Percentiles rank a stretch among this genome's conserved stretches.
Evolutionary conservation across 2,113 vertebrate species (phyloP).

Genomic region (Sardina pilchardus): DNA sequence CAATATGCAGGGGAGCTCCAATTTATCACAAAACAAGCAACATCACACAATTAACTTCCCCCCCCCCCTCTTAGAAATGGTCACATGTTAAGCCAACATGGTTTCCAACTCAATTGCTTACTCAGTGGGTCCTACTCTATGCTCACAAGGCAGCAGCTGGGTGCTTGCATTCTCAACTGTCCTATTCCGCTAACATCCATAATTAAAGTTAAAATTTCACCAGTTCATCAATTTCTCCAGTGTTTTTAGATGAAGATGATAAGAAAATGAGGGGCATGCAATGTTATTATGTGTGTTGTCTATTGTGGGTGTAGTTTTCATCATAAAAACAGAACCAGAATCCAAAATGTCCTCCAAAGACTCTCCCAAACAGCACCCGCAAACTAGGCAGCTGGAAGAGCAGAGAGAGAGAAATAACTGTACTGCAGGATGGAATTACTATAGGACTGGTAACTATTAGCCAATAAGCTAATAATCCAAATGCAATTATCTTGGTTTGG

Average conservation of each 20-base stretch:
- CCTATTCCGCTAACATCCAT: neutral
- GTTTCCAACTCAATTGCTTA: neutral
- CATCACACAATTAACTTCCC: neutral
- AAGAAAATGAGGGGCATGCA: neutral
- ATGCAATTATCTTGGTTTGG: neutral
- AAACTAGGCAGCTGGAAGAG: constrained; percentile 61
- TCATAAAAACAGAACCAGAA: neutral
- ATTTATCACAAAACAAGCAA: constrained; percentile 1
- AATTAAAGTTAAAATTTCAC: too few species aligned
- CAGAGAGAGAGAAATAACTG: constrained; percentile 55
- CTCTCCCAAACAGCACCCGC: constrained; percentile 56
- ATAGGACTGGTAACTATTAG: constrained; percentile 61
- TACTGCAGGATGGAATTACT: constrained; percentile 62
- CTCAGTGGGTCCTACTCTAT: neutral
- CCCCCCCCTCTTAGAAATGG: neutral
- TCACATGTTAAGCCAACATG: neutral
- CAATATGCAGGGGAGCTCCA: constrained; percentile 35
- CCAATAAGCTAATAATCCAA: constrained; percentile 23
- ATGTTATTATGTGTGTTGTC: neutral
- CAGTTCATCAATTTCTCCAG: neutral
- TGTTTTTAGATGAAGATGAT: neutral
- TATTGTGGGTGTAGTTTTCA: neutral
- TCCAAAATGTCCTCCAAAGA: constrained; percentile 50
- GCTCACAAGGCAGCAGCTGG: constrained; percentile 19
- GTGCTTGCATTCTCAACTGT: constrained; percentile 25